These are phyloP conservation scores for Macrosiphum euphorbiae DNA, from an alignment of 2,888 invertebrate genomes.

Conservation along the genomic window DNA sequence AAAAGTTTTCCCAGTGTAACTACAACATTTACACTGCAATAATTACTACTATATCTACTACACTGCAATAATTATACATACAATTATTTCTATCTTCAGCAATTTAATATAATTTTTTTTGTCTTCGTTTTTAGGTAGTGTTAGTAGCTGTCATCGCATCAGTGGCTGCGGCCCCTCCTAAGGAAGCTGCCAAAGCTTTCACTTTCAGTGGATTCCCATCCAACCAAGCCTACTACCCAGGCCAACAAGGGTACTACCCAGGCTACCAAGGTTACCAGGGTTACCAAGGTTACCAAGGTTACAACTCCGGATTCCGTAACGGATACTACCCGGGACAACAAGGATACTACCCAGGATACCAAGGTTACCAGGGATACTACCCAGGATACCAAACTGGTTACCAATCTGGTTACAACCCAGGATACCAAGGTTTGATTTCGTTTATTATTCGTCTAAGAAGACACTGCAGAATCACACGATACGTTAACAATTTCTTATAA, in stretches of 20 bases:
- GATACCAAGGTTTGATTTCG: constrained; percentile 23
- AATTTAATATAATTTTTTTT: not conserved
- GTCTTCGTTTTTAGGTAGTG: not conserved
- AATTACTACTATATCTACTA: no score
- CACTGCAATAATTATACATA: not conserved
- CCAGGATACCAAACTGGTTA: constrained; percentile 23
- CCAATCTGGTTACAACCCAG: constrained; percentile 37
- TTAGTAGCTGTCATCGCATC: constrained; percentile 27
- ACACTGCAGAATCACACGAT: not conserved
- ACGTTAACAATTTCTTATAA: not conserved
- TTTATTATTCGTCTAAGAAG: not conserved
- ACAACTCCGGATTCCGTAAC: not conserved
- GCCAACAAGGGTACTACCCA: constrained; percentile 40
- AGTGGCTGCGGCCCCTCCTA: constrained; percentile 34
- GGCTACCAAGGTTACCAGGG: constrained; percentile 42
- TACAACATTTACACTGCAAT: no score
- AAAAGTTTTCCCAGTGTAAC: not conserved
- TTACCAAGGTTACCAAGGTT: constrained; percentile 39
- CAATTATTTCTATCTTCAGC: not conserved
- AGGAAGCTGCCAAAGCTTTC: constrained; percentile 35
- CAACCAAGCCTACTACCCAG: constrained; percentile 33
- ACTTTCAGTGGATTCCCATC: constrained; percentile 18
- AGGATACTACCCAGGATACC: constrained; percentile 45
- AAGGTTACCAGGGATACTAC: constrained; percentile 32
- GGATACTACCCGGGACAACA: constrained; percentile 48